Evolutionary conservation across 92 coral and sea anemone species (phyloP).

Genomic region (Ricordea florida): DNA sequence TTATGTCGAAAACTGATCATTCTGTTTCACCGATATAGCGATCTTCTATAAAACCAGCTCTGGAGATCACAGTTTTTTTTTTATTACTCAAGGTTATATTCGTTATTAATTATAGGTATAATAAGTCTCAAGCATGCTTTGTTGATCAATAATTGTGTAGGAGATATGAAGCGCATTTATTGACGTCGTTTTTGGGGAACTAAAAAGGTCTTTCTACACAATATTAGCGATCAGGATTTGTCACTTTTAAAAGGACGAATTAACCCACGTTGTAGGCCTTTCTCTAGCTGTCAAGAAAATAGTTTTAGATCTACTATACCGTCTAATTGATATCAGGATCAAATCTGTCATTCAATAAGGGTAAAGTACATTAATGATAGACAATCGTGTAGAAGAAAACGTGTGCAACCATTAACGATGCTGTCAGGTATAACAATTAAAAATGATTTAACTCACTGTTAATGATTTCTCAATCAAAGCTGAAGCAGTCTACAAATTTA

Average conservation of each 20-base stretch:
- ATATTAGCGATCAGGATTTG: background rate
- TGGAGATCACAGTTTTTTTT: no score
- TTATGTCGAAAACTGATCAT: no score
- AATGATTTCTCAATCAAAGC: no score
- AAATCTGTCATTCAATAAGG: background rate
- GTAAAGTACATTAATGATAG: background rate
- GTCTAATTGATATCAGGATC: no score
- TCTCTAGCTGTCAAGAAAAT: background rate
- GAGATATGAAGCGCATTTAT: background rate
- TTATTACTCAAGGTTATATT: no score
- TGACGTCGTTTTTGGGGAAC: conserved; percentile 4
- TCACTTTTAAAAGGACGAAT: background rate
- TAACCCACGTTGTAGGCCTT: conserved; percentile 7
- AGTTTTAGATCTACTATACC: no score
- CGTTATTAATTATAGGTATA: no score
- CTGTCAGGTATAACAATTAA: background rate
- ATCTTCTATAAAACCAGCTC: no score
- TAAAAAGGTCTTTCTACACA: background rate
- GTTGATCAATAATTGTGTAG: conserved; percentile 2
- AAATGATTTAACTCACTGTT: no score
- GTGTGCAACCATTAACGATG: background rate
- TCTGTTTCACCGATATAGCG: no score
- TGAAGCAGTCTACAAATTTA: background rate
- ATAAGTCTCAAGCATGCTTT: no score
- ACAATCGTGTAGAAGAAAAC: no score